Evolutionary conservation across 2,797 vertebrate species (phyloP), one percentile per base, ranked within the genome.

Genomic region (Pteropus rufus): DNA sequence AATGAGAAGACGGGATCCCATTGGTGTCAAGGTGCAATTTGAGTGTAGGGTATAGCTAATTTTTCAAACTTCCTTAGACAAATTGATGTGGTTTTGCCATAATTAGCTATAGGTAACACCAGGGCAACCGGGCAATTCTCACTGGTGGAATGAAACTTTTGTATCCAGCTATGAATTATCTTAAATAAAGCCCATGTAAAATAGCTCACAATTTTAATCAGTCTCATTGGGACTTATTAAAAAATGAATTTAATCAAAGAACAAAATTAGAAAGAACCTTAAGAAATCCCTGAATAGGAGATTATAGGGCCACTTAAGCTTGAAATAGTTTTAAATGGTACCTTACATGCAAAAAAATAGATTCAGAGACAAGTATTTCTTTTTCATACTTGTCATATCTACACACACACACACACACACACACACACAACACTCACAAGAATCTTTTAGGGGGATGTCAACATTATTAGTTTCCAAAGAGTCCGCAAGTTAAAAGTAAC

Each of bases 141-240:
- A 60, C 58, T 76, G 90, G 62, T 73, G 21, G 64, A 91, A 58
- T 73, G 54, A 92, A 94, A 96, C 85, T 96, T 96, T 95, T 96
- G n/a, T 54, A 83, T 89, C 83, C 60, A 95, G 15, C 18, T 90
- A 10, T 93, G 79, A 94, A 93, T 96, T 95, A 93, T 41, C 49
- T 93, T 93, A 80, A 95, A 56, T 90, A 39, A 88, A 95, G 23
- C 14, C 12, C 10, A 19, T 65, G 62, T 44, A 93, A 96, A 92
- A 81, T 85, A 95, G 65, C 80, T 82, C 67, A 84, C 14, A 24
- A 65, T 89, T 95, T 97, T 97, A 97, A 98, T 97, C 65, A 91
- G 94, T 97, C 96, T 96, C 97, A 54, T 11, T 67, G 96, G 93
- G 88, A 49, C 82, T 73, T 91, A 94, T 97, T 97, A 97, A 95